These are phyloP conservation scores for Spongilla lacustris DNA, from an alignment of 37 sponge, comb jelly and placozoan genomes.

Conservation along the genomic window DNA sequence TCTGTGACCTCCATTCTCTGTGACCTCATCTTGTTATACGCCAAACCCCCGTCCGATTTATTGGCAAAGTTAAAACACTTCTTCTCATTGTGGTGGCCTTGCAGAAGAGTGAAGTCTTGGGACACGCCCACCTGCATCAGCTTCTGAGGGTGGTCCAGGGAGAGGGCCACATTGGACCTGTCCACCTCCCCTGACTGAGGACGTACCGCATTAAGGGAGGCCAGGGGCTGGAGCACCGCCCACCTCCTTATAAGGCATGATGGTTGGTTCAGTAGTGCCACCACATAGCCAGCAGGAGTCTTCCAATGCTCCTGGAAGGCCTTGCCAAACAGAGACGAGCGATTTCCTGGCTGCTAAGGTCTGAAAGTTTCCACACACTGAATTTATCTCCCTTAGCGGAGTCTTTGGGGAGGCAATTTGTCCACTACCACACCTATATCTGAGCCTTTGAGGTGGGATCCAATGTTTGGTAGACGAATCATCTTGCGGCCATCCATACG, in stretches of 20 bases:
- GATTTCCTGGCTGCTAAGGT: constrained; percentile 64
- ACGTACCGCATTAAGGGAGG: neutral
- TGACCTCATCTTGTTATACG: constrained; percentile 52
- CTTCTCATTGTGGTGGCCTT: constrained; percentile 41
- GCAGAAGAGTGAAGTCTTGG: constrained; percentile 71
- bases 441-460: constrained; percentile 41
- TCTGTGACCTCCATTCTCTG: too few species aligned
- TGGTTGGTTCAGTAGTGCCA: constrained; percentile 75
- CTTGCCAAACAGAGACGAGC: constrained; percentile 78
- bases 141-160: constrained; percentile 66
- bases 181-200: neutral
- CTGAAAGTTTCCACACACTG: constrained; percentile 75
- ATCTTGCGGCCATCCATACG: constrained; percentile 75
- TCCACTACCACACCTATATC: constrained; percentile 75
- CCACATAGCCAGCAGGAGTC: constrained; percentile 63
- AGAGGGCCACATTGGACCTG: constrained; percentile 19
- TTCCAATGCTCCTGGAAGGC: constrained; percentile 86
- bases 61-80: constrained; percentile 82
- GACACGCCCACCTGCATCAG: constrained; percentile 80
- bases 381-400: constrained; percentile 69
- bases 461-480: constrained; percentile 35
- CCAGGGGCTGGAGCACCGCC: neutral
- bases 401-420: constrained; percentile 75
- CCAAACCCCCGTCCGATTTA: constrained; percentile 57
- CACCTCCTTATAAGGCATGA: constrained; percentile 65